phyloP scores from a whole-genome alignment of 2,113 vertebrate genomes.

The Rhinogobius similis region DNA sequence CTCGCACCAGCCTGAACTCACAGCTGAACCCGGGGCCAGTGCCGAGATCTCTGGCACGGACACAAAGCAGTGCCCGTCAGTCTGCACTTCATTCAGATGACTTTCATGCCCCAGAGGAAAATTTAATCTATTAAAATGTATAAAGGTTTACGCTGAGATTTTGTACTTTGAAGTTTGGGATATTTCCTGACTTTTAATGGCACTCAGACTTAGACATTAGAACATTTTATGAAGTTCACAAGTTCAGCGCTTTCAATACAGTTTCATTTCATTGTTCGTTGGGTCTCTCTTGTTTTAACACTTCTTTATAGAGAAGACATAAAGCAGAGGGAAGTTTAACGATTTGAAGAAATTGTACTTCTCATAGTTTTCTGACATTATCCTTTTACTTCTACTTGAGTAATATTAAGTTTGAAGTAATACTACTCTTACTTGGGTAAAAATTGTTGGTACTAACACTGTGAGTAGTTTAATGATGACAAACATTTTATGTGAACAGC shows the following conservation, averaged over 20 bases:
- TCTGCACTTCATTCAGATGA: neutral
- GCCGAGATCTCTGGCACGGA: neutral
- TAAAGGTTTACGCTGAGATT: neutral
- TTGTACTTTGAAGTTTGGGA: neutral
- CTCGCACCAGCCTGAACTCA: slow-evolving; percentile 47
- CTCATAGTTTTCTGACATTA: no score
- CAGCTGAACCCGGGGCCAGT: slow-evolving; percentile 24
- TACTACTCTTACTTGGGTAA: no score
- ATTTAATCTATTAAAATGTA: neutral
- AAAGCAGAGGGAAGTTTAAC: neutral
- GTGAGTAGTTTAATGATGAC: no score
- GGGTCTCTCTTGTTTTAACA: neutral
- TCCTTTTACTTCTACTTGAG: no score
- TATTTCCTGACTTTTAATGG: neutral
- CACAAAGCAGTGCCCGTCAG: neutral
- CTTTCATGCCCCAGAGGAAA: neutral
- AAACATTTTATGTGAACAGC: no score
- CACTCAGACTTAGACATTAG: neutral
- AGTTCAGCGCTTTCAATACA: neutral
- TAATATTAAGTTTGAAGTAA: no score
- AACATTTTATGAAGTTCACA: slow-evolving; percentile 2
- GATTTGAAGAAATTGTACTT: no score
- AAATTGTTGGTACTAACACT: no score
- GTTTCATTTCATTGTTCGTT: slow-evolving; percentile 2
- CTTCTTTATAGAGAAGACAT: neutral